Base-by-base conservation (phyloP, 2,113 vertebrate species). In the Tenebrosternarchus preto region DNA sequence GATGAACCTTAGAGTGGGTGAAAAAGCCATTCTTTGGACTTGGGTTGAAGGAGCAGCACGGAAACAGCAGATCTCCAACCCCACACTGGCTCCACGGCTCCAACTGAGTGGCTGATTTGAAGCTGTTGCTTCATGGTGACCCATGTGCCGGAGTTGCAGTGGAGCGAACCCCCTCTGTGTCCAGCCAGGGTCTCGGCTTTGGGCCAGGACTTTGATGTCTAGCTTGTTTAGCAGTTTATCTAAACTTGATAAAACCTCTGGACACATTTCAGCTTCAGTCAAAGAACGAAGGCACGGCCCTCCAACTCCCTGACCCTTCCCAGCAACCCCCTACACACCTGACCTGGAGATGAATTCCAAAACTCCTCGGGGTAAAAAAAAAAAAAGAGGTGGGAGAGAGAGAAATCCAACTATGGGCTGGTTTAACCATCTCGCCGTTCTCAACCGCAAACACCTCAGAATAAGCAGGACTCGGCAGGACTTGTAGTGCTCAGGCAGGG, bases 381-480 rank as follows among this genome's bases (percentile, higher is more conserved):
- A 7, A 43, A 43, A 9, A 7, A 43, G 5, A 1, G 39, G 39
- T 15, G 1, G 17, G 7, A 25, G 4, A 43, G 53, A 22, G 6
- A 27, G 22, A 25, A 61, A 27, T 25, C 29, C 27, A 17, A 17
- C 25, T 29, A 19, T 25, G 16, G 63, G 29, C 31, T n/a, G 20
- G 17, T 11, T 31, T 16, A 70, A 27, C 43, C 57, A 56, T 56
- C 61, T 67, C 17, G 29, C 66, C 50, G 66, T 67, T 74, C 50
- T 75, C 53, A 43, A 19, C 24, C 24, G 33, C 53, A 27, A 81
- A 68, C 59, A 56, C 61, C 24, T 81, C 73, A 50, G 78, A 81
- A 75, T 81, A 68, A 64, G 56, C 27, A 20, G 22, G 79, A 55
- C 15, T 64, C 43, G 20, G 25, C 19, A 61, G 69, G 20, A 55